These are phyloP conservation scores for Druon quercuslanigerum DNA, from an alignment of 1,140 invertebrate species.

Conservation along the genomic window DNA sequence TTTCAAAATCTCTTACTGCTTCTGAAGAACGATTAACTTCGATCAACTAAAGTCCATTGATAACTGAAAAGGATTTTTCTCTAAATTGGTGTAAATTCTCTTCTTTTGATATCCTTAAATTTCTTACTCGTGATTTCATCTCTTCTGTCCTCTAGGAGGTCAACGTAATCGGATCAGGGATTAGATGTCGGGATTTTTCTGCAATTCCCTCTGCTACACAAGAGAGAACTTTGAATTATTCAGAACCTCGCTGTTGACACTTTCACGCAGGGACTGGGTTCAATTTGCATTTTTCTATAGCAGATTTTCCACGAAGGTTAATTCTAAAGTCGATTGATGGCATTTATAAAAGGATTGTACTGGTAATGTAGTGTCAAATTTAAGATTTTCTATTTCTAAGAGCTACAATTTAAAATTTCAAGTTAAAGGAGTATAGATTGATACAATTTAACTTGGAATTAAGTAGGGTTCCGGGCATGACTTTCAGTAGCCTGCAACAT, in stretches of 20 bases:
- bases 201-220: neutral
- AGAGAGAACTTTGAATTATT: neutral
- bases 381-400: too few species aligned
- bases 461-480: too few species aligned
- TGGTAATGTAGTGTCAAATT: too few species aligned
- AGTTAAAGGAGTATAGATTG: too few species aligned
- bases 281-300: neutral
- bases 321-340: neutral
- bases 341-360: neutral
- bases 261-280: neutral
- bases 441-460: too few species aligned
- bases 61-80: neutral
- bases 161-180: neutral
- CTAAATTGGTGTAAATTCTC: neutral
- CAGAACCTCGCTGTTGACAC: neutral
- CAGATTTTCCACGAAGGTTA: neutral
- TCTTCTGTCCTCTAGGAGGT: neutral
- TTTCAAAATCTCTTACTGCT: constrained; percentile 25
- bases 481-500: too few species aligned
- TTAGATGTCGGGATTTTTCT: neutral
- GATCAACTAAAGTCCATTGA: constrained; percentile 41
- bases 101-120: neutral
- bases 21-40: constrained; percentile 19
- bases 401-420: too few species aligned
- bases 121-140: constrained; percentile 6